phyloP scores from a whole-genome alignment of 2,888 invertebrate genomes.

The Pecten maximus region DNA sequence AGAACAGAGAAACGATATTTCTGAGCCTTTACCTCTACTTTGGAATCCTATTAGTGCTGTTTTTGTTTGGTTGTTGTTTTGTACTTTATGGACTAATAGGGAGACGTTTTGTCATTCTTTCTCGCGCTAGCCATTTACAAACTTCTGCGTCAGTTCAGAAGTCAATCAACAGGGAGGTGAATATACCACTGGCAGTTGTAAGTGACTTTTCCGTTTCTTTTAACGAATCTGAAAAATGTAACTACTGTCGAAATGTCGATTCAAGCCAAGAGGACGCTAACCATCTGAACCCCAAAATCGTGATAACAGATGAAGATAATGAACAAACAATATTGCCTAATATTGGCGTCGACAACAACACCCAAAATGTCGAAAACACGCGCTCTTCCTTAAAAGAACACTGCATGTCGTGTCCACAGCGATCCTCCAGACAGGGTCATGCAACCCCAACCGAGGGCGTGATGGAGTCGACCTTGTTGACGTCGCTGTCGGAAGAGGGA shows the following conservation, averaged over 20 bases:
- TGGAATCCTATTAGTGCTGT: not conserved
- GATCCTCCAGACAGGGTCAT: not conserved
- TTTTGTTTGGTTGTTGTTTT: not conserved
- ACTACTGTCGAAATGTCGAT: not conserved
- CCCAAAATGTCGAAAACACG: not conserved
- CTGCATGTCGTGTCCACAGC: not conserved
- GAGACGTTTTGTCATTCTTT: not conserved
- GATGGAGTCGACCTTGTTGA: not conserved
- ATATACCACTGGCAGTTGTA: not conserved
- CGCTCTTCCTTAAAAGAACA: not conserved
- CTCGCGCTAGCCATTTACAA: not conserved
- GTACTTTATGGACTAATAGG: not conserved
- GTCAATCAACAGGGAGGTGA: not conserved
- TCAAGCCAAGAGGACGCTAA: not conserved
- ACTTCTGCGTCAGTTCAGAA: not conserved
- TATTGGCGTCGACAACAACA: not conserved
- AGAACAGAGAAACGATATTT: not conserved
- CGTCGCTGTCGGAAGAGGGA: not conserved
- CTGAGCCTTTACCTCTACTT: not conserved
- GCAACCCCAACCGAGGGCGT: not conserved
- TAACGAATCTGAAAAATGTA: conserved; percentile 9
- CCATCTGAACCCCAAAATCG: not conserved
- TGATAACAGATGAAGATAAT: not conserved
- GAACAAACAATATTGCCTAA: not conserved
- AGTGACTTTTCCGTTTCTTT: not conserved